phyloP scores from a whole-genome alignment of 2,888 invertebrate species.

The Amphiduros pacificus region DNA sequence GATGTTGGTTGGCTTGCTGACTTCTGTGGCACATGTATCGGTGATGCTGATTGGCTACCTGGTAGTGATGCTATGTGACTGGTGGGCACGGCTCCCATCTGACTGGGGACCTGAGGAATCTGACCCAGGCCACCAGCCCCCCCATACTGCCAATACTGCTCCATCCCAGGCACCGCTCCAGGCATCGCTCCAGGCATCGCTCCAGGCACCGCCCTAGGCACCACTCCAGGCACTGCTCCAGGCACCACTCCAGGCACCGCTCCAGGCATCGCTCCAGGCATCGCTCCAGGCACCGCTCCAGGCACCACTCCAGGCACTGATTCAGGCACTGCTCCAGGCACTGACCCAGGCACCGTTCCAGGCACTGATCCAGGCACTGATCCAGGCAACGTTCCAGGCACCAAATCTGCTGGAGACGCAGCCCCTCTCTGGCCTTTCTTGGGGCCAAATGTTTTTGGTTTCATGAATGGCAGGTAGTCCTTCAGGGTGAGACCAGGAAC shows the following conservation, averaged over 20 bases:
- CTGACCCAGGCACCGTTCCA: neutral
- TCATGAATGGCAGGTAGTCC: constrained; percentile 83
- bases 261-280: neutral
- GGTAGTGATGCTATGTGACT: constrained; percentile 27
- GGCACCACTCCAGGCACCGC: neutral
- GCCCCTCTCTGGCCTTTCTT: constrained; percentile 6
- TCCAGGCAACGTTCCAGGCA: neutral
- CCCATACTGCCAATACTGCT: neutral
- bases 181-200: neutral
- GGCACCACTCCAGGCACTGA: neutral
- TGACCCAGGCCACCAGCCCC: neutral
- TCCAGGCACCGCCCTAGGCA: too few relatives aligned
- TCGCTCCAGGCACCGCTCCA: neutral
- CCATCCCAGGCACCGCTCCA: neutral
- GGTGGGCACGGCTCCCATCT: neutral
- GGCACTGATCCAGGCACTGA: neutral
- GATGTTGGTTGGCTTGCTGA: constrained; percentile 41
- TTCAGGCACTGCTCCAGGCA: neutral
- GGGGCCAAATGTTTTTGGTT: constrained; percentile 59
- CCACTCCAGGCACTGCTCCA: neutral
- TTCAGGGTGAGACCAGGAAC: constrained; percentile 73
- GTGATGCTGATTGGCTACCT: constrained; percentile 26
- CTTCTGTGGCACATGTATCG: constrained; percentile 19
- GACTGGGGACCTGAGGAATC: neutral
- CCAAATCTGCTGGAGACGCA: neutral